Evolutionary conservation across 35 echinoderm and acorn worm species (phyloP).

Genomic region (Amphiura filiformis): DNA sequence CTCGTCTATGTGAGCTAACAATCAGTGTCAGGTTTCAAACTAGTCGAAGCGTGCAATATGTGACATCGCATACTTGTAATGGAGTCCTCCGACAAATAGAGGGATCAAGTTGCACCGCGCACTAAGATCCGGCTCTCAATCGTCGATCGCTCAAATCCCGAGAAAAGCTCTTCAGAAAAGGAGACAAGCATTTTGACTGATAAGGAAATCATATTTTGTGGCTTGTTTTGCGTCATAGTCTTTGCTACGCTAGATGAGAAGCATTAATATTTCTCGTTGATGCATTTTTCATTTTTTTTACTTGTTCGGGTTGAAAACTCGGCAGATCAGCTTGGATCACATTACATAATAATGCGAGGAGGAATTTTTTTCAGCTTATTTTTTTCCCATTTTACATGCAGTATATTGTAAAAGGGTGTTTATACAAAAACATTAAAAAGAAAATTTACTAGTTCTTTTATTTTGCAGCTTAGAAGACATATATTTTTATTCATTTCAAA

Average conservation of each 20-base stretch:
- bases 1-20: neutral
- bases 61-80: constrained; percentile 6
- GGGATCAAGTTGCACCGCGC: neutral
- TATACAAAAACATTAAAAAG: too few relatives aligned
- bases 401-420: too few relatives aligned
- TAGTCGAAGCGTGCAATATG: neutral
- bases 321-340: too few relatives aligned
- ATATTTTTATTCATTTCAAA: too few relatives aligned
- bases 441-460: too few relatives aligned
- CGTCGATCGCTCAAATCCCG: neutral
- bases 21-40: neutral
- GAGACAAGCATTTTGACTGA: neutral
- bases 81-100: neutral
- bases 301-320: too few relatives aligned
- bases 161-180: neutral
- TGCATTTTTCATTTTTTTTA: neutral
- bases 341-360: too few relatives aligned
- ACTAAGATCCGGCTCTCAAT: neutral
- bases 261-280: neutral
- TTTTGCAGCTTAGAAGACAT: too few relatives aligned
- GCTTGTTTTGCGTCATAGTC: neutral
- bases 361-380: too few relatives aligned
- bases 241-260: neutral
- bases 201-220: constrained; percentile 8
- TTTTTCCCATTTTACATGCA: too few relatives aligned